phyloP scores from a whole-genome alignment of 2,113 vertebrate genomes.

The Dendropsophus ebraccatus region DNA sequence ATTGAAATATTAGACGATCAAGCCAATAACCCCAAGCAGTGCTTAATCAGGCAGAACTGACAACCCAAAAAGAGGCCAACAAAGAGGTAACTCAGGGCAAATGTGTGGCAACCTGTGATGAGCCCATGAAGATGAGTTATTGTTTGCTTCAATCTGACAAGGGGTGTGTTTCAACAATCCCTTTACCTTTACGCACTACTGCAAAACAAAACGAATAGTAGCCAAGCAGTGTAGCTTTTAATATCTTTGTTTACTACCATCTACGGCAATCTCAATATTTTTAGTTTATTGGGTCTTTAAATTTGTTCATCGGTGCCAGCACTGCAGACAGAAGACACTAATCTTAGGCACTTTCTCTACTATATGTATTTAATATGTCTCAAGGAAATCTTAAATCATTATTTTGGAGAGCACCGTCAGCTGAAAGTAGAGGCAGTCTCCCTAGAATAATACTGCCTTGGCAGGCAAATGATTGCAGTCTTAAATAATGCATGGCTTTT shows the following conservation, averaged over 20 bases:
- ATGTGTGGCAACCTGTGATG: not conserved
- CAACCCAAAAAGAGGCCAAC: too few relatives aligned
- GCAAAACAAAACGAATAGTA: not conserved
- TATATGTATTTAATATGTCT: conserved; percentile 42
- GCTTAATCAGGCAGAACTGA: too few relatives aligned
- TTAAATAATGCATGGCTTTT: conserved; percentile 51
- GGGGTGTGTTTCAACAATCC: not conserved
- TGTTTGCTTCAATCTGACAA: not conserved
- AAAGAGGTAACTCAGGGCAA: too few relatives aligned
- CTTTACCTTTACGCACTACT: not conserved
- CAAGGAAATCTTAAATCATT: conserved; percentile 47
- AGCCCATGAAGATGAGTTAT: not conserved
- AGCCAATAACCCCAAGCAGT: too few relatives aligned
- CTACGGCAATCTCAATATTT: not conserved
- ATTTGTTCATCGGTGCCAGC: not conserved
- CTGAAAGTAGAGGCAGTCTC: conserved; percentile 33
- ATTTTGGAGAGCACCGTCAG: conserved; percentile 42
- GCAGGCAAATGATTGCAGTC: conserved; percentile 39
- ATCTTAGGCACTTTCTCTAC: conserved; percentile 13
- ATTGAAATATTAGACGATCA: too few relatives aligned
- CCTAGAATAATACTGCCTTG: conserved; percentile 41
- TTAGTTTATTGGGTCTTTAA: conserved; percentile 31
- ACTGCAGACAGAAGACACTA: conserved; percentile 8
- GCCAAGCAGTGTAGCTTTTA: not conserved
- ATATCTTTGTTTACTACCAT: not conserved